Evolutionary conservation across 2,113 vertebrate genomes (phyloP), one percentile per base, ranked within the genome.

Genomic region (Hipposideros armiger): DNA sequence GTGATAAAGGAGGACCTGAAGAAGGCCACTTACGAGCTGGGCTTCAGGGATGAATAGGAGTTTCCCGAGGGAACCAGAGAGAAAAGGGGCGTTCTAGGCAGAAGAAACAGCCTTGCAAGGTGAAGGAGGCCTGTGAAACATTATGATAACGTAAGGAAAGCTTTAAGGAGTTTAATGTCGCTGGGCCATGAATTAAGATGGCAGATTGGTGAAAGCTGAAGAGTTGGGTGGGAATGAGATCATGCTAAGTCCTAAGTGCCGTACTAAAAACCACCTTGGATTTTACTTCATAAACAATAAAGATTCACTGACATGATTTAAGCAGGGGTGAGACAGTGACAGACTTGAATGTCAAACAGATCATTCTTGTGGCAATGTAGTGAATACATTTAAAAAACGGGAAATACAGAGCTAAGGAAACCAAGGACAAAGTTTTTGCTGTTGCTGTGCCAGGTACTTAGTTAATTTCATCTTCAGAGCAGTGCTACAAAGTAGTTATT

Each of bases 381-480:
- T 58, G 8, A 80, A 62, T 50, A 90, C n/a, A n/a, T 54, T 11
- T n/a, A 15, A 56, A 47, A 90, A 77, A 30, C 42, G 40, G 19
- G 50, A 69, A 77, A 73, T 56, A 24, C 17, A 92, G 19, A 67
- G 32, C 26, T 82, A 50, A 40, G 6, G 40, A 87, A 3, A 74
- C 20, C 30, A 69, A 89, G 30, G 28, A 64, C 82, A 30, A 94
- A 17, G 11, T 60, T 50, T 94, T 87, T 94, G 40, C 26, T 60
- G 28, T 87, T 88, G 64, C 50, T 82, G 15, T 70, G 30, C 32
- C 42, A 77, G 62, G 45, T 66, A 80, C 20, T 76, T 93, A 84
- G 69, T 94, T 95, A 94, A 86, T 66, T 88, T 84, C 32, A 83
- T 74, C 62, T 78, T 90, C 52, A 50, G 5, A 82, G 30, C 20